These are phyloP conservation scores for Scortum barcoo DNA, from an alignment of 2,113 vertebrate genomes.

Conservation along the genomic window DNA sequence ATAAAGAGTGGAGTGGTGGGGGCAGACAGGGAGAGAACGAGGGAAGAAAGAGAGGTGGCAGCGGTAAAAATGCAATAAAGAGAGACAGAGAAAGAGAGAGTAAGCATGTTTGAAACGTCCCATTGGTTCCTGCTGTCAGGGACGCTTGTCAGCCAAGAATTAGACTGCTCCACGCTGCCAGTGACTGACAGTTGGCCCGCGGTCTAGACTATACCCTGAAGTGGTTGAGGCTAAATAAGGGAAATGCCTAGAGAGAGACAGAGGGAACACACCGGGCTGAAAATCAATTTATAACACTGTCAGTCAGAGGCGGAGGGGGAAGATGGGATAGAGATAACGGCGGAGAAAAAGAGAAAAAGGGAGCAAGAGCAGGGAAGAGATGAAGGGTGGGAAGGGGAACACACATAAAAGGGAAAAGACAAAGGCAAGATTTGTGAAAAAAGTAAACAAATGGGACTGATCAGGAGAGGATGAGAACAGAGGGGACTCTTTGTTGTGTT, in stretches of 20 bases:
- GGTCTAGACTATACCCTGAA: slow-evolving; percentile 83
- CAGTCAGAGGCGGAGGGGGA: slow-evolving; percentile 68
- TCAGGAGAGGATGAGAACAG: slow-evolving; percentile 32
- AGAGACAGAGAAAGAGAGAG: slow-evolving; percentile 58
- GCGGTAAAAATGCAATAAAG: slow-evolving; percentile 50
- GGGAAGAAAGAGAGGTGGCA: slow-evolving; percentile 36
- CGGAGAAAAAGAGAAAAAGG: slow-evolving; percentile 23
- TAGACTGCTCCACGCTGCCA: slow-evolving; percentile 75
- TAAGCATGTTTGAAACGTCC: slow-evolving; percentile 73
- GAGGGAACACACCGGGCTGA: slow-evolving; percentile 77
- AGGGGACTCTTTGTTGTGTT: slow-evolving; percentile 34
- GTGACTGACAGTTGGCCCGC: slow-evolving; percentile 74
- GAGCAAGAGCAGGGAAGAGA: slow-evolving; percentile 6
- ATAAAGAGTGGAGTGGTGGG: slow-evolving; percentile 26
- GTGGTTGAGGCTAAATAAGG: slow-evolving; percentile 78
- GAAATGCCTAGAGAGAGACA: slow-evolving; percentile 79
- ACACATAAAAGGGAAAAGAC: slow-evolving; percentile 38
- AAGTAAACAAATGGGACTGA: slow-evolving; percentile 52
- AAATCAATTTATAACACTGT: slow-evolving; percentile 83
- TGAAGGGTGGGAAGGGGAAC: slow-evolving; percentile 30
- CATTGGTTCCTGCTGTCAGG: slow-evolving; percentile 77
- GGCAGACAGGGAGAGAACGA: slow-evolving; percentile 22
- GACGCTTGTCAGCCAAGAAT: slow-evolving; percentile 80
- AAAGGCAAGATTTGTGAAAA: slow-evolving; percentile 45
- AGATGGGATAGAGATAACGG: slow-evolving; percentile 56